Conservation (phyloP, 2,888 invertebrate genomes). For the Anoplius nigerrimus region DNA sequence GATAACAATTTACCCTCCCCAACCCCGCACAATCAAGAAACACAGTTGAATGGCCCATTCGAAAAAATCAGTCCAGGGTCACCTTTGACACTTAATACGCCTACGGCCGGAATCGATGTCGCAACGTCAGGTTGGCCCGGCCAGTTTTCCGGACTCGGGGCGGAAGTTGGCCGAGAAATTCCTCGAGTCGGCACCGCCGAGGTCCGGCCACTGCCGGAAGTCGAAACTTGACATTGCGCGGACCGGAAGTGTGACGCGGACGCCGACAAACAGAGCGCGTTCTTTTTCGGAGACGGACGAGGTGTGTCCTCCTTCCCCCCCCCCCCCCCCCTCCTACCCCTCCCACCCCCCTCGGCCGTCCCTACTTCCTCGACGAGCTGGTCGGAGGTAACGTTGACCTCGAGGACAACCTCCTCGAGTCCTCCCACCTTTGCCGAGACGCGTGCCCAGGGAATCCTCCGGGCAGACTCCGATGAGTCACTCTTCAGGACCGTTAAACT, state of each 20-base stretch:
- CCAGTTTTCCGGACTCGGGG: constrained; percentile 1
- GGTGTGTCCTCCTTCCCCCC: constrained; percentile 66
- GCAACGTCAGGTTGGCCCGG: constrained; percentile 19
- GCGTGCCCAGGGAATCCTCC: constrained; percentile 50
- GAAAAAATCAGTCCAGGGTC: too few species aligned
- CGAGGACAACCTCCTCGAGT: too few species aligned
- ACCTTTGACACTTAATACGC: too few species aligned
- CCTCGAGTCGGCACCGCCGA: constrained; percentile 31
- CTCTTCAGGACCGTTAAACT: constrained; percentile 20
- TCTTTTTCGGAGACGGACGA: constrained; percentile 68
- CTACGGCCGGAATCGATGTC: not conserved
- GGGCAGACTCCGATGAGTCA: constrained; percentile 3
- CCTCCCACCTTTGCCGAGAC: constrained; percentile 15
- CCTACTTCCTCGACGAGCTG: too few species aligned
- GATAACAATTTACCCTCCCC: too few species aligned
- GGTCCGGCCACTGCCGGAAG: constrained; percentile 61
- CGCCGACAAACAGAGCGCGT: constrained; percentile 64
- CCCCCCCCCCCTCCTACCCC: not conserved
- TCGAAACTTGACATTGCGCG: constrained; percentile 73
- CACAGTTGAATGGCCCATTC: too few species aligned
- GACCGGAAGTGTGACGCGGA: constrained; percentile 73
- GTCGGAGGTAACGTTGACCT: too few species aligned
- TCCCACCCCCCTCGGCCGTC: not conserved
- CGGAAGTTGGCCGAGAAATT: constrained; percentile 38
- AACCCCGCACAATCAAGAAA: too few species aligned